Percentiles rank a stretch among this genome's conserved stretches.
Conservation (phyloP, 2,888 invertebrate species). For the Coenonympha arcania region DNA sequence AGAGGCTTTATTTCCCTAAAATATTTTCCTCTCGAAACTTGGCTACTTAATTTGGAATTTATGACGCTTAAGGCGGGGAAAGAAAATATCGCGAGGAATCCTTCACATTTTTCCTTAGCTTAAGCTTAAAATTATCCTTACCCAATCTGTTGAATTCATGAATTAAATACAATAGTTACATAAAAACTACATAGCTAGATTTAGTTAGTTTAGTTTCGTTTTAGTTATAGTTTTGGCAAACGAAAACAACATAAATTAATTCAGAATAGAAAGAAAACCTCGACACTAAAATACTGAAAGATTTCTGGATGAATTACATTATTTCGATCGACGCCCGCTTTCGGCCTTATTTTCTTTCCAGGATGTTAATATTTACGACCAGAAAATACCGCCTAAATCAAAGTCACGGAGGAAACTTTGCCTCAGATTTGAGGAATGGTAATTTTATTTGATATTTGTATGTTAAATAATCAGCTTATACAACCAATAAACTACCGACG, state of each 20-base stretch:
- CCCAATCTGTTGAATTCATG: neutral
- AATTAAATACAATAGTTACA: too few species aligned
- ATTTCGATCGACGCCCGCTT: neutral
- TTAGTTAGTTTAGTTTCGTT: too few species aligned
- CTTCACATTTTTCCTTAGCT: neutral
- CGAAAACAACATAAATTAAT: neutral
- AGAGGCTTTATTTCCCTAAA: neutral
- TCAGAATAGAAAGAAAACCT: neutral
- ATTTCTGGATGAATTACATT: neutral
- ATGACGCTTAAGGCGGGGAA: slow-evolving; percentile 2
- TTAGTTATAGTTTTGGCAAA: neutral
- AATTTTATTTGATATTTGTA: neutral
- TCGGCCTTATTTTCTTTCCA: slow-evolving; percentile 6
- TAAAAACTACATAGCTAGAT: too few species aligned
- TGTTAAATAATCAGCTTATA: neutral
- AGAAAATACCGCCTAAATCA: slow-evolving; percentile 6
- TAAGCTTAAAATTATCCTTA: neutral
- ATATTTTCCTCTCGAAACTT: slow-evolving; percentile 7
- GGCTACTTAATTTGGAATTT: slow-evolving; percentile 8
- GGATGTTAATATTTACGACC: slow-evolving; percentile 8
- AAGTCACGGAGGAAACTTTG: neutral
- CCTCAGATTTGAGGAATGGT: slow-evolving; percentile 4
- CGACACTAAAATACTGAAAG: neutral
- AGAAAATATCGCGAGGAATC: slow-evolving; percentile 4
- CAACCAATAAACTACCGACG: neutral